Base-by-base conservation (phyloP, 2,797 vertebrate species). In the Sebastes taczanowskii region DNA sequence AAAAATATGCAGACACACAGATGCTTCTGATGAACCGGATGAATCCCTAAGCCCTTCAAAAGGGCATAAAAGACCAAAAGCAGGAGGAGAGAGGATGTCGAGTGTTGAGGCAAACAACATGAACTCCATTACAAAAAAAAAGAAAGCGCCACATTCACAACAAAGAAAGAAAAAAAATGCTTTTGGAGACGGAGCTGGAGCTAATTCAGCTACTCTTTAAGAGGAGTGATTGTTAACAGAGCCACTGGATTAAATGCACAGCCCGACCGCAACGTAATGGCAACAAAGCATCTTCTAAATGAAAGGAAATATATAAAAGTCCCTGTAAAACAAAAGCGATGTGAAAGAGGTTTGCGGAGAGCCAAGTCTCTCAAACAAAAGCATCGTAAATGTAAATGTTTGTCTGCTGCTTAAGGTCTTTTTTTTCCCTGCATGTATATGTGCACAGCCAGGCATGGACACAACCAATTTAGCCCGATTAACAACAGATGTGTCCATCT, bases 401-500 rank as follows among this genome's bases (percentile, higher is more conserved):
- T 93, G 86, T 88, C 87, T 85, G 78, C 87, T 85, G 78, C 85
- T 84, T 86, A 80, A 84, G 83, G 74, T 83, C 85, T 79, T 83
- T 72, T 22, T 35, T 35, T 22, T 16, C 5, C n/a, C 76, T 83
- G 69, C 80, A 82, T 89, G 79, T 84, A 85, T 84, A 84, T 84
- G 84, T 78, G 85, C 80, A 80, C 69, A 86, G 87, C 84, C 81
- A 82, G 81, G 67, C 84, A 84, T 86, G 91, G 90, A 93, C 91
- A 91, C 90, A 85, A 94, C 87, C 86, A 90, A 89, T 89, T 90
- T 87, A 81, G 82, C 69, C 79, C 85, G 67, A 94, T 95, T 91
- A 92, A 92, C 89, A 95, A 92, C 94, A 95, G 92, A 94, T 95
- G 94, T 93, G 78, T 91, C 76, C 89, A 83, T 89, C 92, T 89